A percentile compares a stretch with the other conserved stretches of the same genome.
Conservation (phyloP, 2,797 vertebrate genomes). For the Percopsis omiscomaycus region DNA sequence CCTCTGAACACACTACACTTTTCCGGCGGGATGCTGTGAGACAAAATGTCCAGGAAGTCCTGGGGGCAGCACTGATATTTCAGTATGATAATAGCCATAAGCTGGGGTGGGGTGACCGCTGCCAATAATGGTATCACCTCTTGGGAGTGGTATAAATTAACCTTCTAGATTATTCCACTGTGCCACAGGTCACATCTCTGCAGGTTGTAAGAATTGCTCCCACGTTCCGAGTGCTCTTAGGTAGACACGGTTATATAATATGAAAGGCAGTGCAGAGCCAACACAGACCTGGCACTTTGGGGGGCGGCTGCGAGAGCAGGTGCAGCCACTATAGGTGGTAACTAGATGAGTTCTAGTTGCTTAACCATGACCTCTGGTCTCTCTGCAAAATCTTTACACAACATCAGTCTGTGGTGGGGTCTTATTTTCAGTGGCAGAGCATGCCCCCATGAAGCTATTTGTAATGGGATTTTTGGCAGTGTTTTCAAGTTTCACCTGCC, state of each 20-base stretch:
- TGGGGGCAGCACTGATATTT: constrained; percentile 65
- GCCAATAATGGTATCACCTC: constrained; percentile 44
- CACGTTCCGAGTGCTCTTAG: constrained; percentile 23
- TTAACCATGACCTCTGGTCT: constrained; percentile 25
- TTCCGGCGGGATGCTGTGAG: constrained; percentile 25
- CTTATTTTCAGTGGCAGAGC: constrained; percentile 52
- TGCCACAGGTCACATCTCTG: constrained; percentile 49
- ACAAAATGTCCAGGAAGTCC: constrained; percentile 58
- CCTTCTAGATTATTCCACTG: constrained; percentile 50
- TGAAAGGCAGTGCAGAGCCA: not conserved
- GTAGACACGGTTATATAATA: constrained; percentile 35
- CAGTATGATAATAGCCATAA: constrained; percentile 58
- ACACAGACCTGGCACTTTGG: constrained; percentile 8
- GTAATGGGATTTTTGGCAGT: constrained; percentile 53
- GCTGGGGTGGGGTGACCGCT: constrained; percentile 27
- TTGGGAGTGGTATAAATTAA: constrained; percentile 53
- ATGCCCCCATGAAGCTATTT: constrained; percentile 30
- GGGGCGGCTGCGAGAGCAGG: constrained; percentile 31
- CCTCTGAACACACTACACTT: constrained; percentile 10
- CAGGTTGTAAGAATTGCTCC: constrained; percentile 35
- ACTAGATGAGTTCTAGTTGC: constrained; percentile 21
- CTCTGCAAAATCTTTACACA: constrained; percentile 30
- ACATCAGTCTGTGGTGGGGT: constrained; percentile 28
- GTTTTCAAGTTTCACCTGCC: constrained; percentile 59
- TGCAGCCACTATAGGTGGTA: constrained; percentile 28